Evolutionary conservation across 2,113 vertebrate species (phyloP).

Genomic region (Phocoena phocoena): DNA sequence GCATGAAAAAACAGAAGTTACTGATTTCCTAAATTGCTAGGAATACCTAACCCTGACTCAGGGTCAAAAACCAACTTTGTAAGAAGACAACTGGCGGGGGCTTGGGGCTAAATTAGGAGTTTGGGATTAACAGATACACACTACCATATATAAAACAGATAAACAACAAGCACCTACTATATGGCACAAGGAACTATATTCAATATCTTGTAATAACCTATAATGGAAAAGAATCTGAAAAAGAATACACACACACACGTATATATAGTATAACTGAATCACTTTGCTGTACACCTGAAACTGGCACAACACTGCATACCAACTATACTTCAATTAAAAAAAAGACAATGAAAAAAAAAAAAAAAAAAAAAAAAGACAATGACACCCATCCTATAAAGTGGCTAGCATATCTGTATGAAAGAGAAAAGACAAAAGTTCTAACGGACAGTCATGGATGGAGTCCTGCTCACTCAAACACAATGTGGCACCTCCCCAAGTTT

Average conservation of each 20-base stretch:
- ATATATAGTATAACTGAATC: background rate
- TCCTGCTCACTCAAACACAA: background rate
- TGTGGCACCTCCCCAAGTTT: background rate
- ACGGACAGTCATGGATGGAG: background rate
- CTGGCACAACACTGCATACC: background rate
- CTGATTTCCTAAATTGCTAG: background rate
- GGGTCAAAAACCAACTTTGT: background rate
- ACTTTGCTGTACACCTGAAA: background rate
- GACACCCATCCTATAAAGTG: background rate
- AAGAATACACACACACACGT: background rate
- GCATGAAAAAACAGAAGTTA: background rate
- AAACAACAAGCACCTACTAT: background rate
- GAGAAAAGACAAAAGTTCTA: constrained; percentile 17
- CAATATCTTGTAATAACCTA: background rate
- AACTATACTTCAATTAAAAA: background rate
- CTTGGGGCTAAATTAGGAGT: background rate
- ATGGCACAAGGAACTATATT: background rate
- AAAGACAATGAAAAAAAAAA: background rate
- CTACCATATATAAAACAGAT: background rate
- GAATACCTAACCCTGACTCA: background rate
- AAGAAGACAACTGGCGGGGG: background rate
- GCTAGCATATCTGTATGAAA: background rate
- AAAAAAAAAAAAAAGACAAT: background rate
- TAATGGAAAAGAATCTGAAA: background rate
- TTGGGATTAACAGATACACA: background rate